Conservation (phyloP, 2,888 invertebrate species). For the Drosophila quasianomalipes region DNA sequence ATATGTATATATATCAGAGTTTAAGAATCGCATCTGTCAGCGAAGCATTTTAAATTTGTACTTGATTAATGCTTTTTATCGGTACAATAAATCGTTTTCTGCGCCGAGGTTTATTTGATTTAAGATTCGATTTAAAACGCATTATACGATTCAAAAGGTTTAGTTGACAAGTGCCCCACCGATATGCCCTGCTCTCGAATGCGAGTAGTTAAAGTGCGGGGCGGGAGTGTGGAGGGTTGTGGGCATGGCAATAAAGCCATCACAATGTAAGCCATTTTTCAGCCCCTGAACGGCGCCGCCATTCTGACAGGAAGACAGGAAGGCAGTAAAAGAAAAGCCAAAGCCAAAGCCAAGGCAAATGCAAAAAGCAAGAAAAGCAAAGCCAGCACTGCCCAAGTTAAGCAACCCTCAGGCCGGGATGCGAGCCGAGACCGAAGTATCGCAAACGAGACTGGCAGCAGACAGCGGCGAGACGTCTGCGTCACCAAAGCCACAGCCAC, state of each 20-base stretch:
- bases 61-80: not conserved
- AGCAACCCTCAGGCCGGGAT: slow-evolving; percentile 51
- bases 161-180: slow-evolving; percentile 1
- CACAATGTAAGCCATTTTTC: slow-evolving; percentile 59
- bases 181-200: not conserved
- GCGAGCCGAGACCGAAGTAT: slow-evolving; percentile 8
- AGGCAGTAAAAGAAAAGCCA: slow-evolving; percentile 17
- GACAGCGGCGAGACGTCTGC: slow-evolving; percentile 78
- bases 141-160: slow-evolving; percentile 11
- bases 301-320: slow-evolving; percentile 25
- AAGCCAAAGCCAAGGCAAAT: slow-evolving; percentile 32
- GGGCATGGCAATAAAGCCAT: slow-evolving; percentile 67
- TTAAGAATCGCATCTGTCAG: not conserved
- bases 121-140: slow-evolving; percentile 5
- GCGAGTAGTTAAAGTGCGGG: not conserved
- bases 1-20: not conserved
- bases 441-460: slow-evolving; percentile 68
- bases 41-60: not conserved
- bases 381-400: not conserved
- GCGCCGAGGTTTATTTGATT: not conserved
- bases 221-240: not conserved
- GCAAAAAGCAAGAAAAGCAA: not conserved
- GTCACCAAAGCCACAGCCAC: slow-evolving; percentile 62
- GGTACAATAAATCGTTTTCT: not conserved
- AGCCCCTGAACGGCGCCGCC: slow-evolving; percentile 48